These are phyloP conservation scores for Entelurus aequoreus DNA, from an alignment of 2,113 vertebrate genomes.

Conservation along the genomic window DNA sequence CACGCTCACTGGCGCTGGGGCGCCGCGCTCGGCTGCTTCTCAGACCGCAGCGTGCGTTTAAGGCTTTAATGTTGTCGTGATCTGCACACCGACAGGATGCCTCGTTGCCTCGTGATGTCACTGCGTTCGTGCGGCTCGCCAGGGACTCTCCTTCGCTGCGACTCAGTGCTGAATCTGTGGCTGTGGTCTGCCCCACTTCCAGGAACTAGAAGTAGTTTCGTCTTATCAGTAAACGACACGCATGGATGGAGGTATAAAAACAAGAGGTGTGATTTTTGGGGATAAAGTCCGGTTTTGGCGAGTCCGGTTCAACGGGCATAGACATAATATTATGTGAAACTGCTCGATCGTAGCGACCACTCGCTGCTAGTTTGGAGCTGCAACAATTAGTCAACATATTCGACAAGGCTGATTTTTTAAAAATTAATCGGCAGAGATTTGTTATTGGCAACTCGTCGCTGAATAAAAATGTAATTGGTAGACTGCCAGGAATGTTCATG, in stretches of 20 bases:
- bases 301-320: no score
- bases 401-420: no score
- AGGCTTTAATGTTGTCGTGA: background rate
- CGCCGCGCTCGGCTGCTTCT: background rate
- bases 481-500: no score
- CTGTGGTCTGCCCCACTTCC: slow-evolving; percentile 76
- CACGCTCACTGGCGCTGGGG: no score
- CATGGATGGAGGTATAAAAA: slow-evolving; percentile 39
- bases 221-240: slow-evolving; percentile 56
- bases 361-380: no score
- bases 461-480: no score
- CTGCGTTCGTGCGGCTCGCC: slow-evolving; percentile 22
- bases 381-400: no score
- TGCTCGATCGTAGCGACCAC: no score
- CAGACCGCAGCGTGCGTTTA: background rate
- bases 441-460: no score
- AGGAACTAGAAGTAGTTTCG: slow-evolving; percentile 74
- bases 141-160: slow-evolving; percentile 57
- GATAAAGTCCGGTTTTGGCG: background rate
- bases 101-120: slow-evolving; percentile 14
- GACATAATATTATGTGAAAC: no score
- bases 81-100: slow-evolving; percentile 53
- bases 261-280: background rate
- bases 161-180: slow-evolving; percentile 63
- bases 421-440: no score